Evolutionary conservation across 2,888 invertebrate genomes (phyloP).

Genomic region (Sarcophaga subvicina): DNA sequence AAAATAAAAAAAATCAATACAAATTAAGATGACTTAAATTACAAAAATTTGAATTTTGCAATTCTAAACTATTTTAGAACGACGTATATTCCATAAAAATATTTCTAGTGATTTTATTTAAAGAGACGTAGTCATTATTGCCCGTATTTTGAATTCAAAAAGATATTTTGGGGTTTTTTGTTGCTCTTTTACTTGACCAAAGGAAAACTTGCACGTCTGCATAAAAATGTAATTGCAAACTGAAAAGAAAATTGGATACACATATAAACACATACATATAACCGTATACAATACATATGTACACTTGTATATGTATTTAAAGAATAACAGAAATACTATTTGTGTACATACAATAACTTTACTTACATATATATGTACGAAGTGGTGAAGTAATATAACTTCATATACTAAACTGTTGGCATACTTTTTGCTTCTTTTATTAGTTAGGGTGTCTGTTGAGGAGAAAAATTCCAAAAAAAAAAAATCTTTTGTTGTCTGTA

Average conservation of each 20-base stretch:
- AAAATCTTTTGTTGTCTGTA: not conserved
- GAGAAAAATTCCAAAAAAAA: no score
- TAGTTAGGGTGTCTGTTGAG: not conserved
- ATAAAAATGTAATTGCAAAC: constrained; percentile 64
- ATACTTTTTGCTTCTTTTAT: not conserved
- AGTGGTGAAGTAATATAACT: not conserved
- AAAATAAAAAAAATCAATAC: no score
- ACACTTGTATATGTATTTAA: not conserved
- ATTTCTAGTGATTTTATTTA: not conserved
- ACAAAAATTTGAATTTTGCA: no score
- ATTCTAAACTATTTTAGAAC: no score
- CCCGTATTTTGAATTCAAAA: constrained; percentile 18
- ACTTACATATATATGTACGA: not conserved
- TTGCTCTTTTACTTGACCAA: constrained; percentile 24
- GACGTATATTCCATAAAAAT: no score
- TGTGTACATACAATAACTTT: not conserved
- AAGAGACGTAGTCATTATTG: constrained; percentile 40
- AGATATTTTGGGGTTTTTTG: constrained; percentile 8
- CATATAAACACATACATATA: not conserved
- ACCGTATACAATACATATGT: not conserved
- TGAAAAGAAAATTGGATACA: constrained; percentile 55
- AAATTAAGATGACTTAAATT: no score
- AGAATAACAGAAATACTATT: no score
- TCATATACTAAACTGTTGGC: not conserved
- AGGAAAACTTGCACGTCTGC: constrained; percentile 61